These are phyloP conservation scores for Papilio helenus DNA, from an alignment of 1,140 invertebrate genomes.

Conservation along the genomic window DNA sequence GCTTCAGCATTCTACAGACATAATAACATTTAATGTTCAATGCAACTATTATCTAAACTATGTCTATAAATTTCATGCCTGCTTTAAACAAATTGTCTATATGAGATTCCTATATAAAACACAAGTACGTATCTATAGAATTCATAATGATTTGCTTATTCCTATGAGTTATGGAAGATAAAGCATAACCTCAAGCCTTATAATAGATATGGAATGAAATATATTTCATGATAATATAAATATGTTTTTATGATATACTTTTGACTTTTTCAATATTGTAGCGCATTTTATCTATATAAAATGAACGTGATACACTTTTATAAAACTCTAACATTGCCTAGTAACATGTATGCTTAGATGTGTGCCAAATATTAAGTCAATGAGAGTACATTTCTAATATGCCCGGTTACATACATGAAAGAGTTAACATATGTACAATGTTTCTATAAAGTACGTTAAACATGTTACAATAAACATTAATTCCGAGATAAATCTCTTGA, in stretches of 20 bases:
- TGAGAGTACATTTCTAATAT: neutral
- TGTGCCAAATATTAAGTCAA: neutral
- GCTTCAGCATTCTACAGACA: slow-evolving; percentile 70
- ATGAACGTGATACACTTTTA: slow-evolving; percentile 13
- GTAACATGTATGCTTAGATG: neutral
- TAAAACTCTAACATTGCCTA: slow-evolving; percentile 3
- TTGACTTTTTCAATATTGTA: neutral
- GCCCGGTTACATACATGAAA: neutral
- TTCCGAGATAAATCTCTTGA: slow-evolving; percentile 32
- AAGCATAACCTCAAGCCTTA: slow-evolving; percentile 41
- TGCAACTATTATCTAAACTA: slow-evolving; percentile 63
- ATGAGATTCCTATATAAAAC: slow-evolving; percentile 74
- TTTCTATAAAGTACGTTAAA: slow-evolving; percentile 1
- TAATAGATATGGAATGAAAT: slow-evolving; percentile 38
- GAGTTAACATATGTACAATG: neutral
- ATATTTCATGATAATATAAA: slow-evolving; percentile 23
- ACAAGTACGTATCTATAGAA: slow-evolving; percentile 56
- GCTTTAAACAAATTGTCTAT: slow-evolving; percentile 63
- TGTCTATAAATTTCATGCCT: slow-evolving; percentile 61
- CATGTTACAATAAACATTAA: slow-evolving; percentile 7
- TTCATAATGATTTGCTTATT: slow-evolving; percentile 42
- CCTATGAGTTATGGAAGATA: slow-evolving; percentile 36
- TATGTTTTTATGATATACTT: slow-evolving; percentile 6
- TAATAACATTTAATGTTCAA: slow-evolving; percentile 66
- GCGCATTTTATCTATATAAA: slow-evolving; percentile 21